A percentile compares a stretch with the other conserved stretches of the same genome.
Evolutionary conservation across 1,140 invertebrate genomes (phyloP).

Genomic region (Thaumetopoea pityocampa): DNA sequence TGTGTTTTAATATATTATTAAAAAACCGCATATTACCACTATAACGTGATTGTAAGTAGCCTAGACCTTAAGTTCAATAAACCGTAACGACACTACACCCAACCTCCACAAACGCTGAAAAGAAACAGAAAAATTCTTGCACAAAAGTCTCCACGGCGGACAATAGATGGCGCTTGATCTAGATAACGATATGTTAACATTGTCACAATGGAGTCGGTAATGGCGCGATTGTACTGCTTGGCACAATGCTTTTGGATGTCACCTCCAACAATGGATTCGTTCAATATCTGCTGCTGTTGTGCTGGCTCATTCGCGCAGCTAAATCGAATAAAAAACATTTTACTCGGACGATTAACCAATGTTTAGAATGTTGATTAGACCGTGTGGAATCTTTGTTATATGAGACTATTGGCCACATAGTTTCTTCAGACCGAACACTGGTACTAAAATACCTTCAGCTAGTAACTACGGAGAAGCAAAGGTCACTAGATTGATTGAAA

Average conservation of each 20-base stretch:
- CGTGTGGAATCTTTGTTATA: no score
- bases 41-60: slow-evolving; percentile 3
- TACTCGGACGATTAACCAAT: slow-evolving; percentile 8
- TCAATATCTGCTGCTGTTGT: slow-evolving; percentile 64
- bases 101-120: slow-evolving; percentile 25
- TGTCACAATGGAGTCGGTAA: slow-evolving; percentile 71
- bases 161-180: slow-evolving; percentile 74
- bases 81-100: slow-evolving; percentile 29
- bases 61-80: slow-evolving; percentile 22
- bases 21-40: no score
- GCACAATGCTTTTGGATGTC: slow-evolving; percentile 73
- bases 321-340: slow-evolving; percentile 50
- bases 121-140: slow-evolving; percentile 39
- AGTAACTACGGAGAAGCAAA: no score
- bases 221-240: slow-evolving; percentile 68
- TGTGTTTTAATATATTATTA: no score
- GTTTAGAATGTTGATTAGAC: no score
- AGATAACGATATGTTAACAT: slow-evolving; percentile 74
- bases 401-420: no score
- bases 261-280: slow-evolving; percentile 63
- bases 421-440: no score
- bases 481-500: no score
- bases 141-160: slow-evolving; percentile 60
- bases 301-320: slow-evolving; percentile 45
- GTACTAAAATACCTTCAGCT: no score